phyloP scores from a whole-genome alignment of 2,888 invertebrate species.

The Temnothorax rugatulus region DNA sequence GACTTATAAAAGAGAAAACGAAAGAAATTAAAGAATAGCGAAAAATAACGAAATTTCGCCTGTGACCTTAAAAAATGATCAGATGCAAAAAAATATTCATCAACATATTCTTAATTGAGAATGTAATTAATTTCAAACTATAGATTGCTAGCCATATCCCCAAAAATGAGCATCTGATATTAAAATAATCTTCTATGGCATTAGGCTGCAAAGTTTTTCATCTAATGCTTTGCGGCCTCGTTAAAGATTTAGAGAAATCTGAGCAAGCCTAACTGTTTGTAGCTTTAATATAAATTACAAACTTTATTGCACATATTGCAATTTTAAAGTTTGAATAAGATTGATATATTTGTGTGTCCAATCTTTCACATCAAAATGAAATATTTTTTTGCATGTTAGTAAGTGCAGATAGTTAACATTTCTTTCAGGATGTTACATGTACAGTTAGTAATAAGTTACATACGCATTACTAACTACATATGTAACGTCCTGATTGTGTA shows the following conservation, averaged over 20 bases:
- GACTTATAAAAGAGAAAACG: constrained; percentile 28
- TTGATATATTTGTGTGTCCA: constrained; percentile 14
- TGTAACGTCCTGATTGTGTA: not conserved
- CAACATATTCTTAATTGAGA: constrained; percentile 9
- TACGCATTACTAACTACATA: constrained; percentile 11
- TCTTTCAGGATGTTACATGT: constrained; percentile 12
- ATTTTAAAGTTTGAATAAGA: constrained; percentile 2
- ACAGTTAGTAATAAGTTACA: not conserved
- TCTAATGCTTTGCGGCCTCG: not conserved
- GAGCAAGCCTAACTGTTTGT: constrained; percentile 5
- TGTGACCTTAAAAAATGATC: constrained; percentile 26
- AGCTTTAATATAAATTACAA: constrained; percentile 15
- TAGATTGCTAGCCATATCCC: constrained; percentile 11
- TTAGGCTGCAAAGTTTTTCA: constrained; percentile 23
- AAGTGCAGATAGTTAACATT: constrained; percentile 18
- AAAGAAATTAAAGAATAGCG: constrained; percentile 21
- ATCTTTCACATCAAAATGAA: constrained; percentile 14
- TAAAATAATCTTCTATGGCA: constrained; percentile 55
- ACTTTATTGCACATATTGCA: constrained; percentile 18
- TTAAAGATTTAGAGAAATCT: constrained; percentile 36
- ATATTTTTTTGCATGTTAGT: constrained; percentile 17
- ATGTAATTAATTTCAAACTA: constrained; percentile 18
- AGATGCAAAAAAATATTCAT: not conserved
- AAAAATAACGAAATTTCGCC: constrained; percentile 30
- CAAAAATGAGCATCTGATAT: constrained; percentile 22